Evolutionary conservation across 2,797 vertebrate genomes (phyloP), one percentile per base, ranked within the genome.

Genomic region (Tapirus indicus): DNA sequence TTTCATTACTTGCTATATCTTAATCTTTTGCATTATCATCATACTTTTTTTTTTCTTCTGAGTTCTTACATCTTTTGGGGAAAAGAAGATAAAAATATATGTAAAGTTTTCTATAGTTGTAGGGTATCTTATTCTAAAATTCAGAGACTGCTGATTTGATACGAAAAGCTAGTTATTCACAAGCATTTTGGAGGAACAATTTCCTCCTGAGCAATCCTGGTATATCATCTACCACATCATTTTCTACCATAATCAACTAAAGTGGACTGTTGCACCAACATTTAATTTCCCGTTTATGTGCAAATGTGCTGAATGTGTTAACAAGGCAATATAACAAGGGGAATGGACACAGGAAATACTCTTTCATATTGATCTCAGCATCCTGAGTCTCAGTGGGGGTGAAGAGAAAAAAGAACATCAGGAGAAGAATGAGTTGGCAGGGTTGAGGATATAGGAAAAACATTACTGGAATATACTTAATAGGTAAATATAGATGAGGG

Each of bases 81-180:
- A 25, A 75, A 83, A 91, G 3, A 62, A 27, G 1, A 29, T 68
- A 69, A 82, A 85, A 62, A 64, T 17, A 82, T 2, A 77, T 20
- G 62, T 21, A 68, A 68, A 64, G 20, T 4, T 89, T 93, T 91
- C 29, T 82, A 11, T 29, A 29, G n/a, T 27, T 93, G 1, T 49
- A 82, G 13, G 14, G 8, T n/a, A 58, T 60, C 49, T 84, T 91
- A 69, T 84, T 16, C 27, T 93, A 86, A 95, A 95, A 95, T 84
- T 90, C 47, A 88, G 75, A 71, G 25, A 87, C 10, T 41, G 8
- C 23, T 95, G 29, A 80, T 77, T 52, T 80, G 56, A 84, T 38
- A 74, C 60, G 12, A 88, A 94, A 96, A 52, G 8, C 38, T 92
- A 54, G 56, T 83, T 94, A 91, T 71, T 86, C 95, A 41, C 29